Conservation (phyloP, 2,113 vertebrate genomes). For the Dendropsophus ebraccatus region DNA sequence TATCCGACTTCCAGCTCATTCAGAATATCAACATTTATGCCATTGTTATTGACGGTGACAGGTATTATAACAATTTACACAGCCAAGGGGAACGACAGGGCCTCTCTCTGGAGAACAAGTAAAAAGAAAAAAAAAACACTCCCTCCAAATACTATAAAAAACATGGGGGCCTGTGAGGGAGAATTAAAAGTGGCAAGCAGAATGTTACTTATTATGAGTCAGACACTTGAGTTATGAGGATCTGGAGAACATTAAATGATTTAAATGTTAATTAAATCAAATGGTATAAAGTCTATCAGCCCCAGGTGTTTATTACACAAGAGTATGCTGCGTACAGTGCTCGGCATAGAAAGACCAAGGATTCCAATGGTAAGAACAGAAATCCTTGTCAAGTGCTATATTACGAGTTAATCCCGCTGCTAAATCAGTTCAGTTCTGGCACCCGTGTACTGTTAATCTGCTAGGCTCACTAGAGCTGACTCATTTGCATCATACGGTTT, state of each 20-base stretch:
- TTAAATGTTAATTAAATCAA: slow-evolving; percentile 77
- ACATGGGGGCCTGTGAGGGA: not conserved
- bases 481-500: slow-evolving; percentile 49
- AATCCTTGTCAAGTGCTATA: slow-evolving; percentile 62
- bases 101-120: slow-evolving; percentile 11
- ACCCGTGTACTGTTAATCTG: slow-evolving; percentile 60
- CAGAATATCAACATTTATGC: slow-evolving; percentile 23
- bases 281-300: slow-evolving; percentile 64
- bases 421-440: slow-evolving; percentile 67
- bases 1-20: slow-evolving; percentile 13
- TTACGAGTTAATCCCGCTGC: slow-evolving; percentile 66
- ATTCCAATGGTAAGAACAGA: slow-evolving; percentile 66
- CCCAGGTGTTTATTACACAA: slow-evolving; percentile 71
- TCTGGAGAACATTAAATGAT: slow-evolving; percentile 66
- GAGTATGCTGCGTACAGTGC: slow-evolving; percentile 55
- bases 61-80: slow-evolving; percentile 44
- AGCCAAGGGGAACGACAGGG: slow-evolving; percentile 17
- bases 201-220: not conserved
- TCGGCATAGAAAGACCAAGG: slow-evolving; percentile 63
- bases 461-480: slow-evolving; percentile 58
- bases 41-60: slow-evolving; percentile 43
- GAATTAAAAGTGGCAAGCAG: not conserved
- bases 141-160: not conserved
- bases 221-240: slow-evolving; percentile 57
- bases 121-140: slow-evolving; percentile 15